These are phyloP conservation scores for Dasysyrphus albostriatus DNA, from an alignment of 2,888 invertebrate species.

Conservation along the genomic window DNA sequence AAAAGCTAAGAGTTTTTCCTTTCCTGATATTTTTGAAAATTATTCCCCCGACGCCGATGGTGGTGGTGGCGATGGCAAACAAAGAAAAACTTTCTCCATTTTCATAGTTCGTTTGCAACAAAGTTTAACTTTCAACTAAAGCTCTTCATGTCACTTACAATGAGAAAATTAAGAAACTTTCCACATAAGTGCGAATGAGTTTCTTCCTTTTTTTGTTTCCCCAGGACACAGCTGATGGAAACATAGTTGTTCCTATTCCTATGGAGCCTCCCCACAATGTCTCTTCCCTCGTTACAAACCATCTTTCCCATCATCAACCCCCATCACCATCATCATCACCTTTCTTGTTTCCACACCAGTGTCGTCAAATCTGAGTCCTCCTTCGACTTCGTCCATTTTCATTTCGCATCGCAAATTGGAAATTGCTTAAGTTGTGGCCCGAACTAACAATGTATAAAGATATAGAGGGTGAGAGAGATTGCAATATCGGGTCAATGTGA, in stretches of 20 bases:
- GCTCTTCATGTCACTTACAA: conserved; percentile 70
- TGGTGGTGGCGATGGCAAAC: not conserved
- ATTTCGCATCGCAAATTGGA: conserved; percentile 74
- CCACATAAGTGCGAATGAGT: conserved; percentile 72
- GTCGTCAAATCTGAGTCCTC: conserved; percentile 22
- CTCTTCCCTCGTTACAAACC: conserved; percentile 35
- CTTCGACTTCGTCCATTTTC: conserved; percentile 61
- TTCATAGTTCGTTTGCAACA: conserved; percentile 55
- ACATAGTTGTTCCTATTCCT: conserved; percentile 20
- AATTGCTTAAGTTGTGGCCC: conserved; percentile 72
- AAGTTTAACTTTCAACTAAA: conserved; percentile 70
- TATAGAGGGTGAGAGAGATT: not conserved
- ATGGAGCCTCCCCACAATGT: conserved; percentile 21
- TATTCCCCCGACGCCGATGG: not conserved
- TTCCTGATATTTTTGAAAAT: conserved; percentile 11
- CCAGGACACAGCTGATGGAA: conserved; percentile 25
- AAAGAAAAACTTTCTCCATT: conserved; percentile 41
- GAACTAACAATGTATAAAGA: conserved; percentile 23
- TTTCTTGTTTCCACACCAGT: conserved; percentile 20
- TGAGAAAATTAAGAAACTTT: conserved; percentile 73
- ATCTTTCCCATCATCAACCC: conserved; percentile 16
- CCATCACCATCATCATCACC: conserved; percentile 47
- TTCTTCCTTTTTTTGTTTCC: conserved; percentile 37
- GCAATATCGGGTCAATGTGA: conserved; percentile 28
- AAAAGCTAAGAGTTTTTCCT: conserved; percentile 9